Base-by-base conservation (phyloP, 2,113 vertebrate species). In the Murina feae region DNA sequence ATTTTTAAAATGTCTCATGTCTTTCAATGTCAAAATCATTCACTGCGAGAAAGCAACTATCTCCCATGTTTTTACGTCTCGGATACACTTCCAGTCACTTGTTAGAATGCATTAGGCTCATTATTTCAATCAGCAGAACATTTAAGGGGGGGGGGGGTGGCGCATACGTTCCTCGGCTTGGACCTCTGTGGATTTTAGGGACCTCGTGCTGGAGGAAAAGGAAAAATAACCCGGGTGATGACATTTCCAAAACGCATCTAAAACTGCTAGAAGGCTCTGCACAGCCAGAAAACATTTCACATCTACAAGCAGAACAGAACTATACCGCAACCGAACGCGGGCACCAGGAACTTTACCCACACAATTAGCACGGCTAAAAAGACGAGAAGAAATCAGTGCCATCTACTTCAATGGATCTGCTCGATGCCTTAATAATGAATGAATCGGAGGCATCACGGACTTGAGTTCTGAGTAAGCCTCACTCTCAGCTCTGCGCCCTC, bases 371-470 rank as follows among this genome's bases (percentile, higher is more conserved):
- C 12, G 4, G 66, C 58, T 81, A 71, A 76, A 72, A 89, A 32
- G 71, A 71, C 28, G 21, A 55, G 35, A 65, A 69, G 39, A 91
- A 95, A 91, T 60, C 93, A 5, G 68, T 20, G 37, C 23, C 37
- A 49, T 91, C 86, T 28, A 51, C 86, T 94, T 88, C 85, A 76
- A 72, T 25, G 92, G 81, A 44, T 42, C 44, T 58, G 82, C 53
- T 65, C 44, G 37, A 47, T 25, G 82, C 32, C 89, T 92, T 37
- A 78, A 88, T 89, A 94, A 95, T 96, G 96, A 96, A 97, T 96
- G 96, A 92, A 91, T 0, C n/a, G 49, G 69, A 74, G 42, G 78
- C 89, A 92, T 63, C 86, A 11, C 30, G 16, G 55, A 44, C 55
- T 75, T 16, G 39, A 88, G 86, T 68, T 55, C 68, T 4, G n/a